Base-by-base conservation (phyloP, 2,888 invertebrate genomes). In the Merodon equestris region DNA sequence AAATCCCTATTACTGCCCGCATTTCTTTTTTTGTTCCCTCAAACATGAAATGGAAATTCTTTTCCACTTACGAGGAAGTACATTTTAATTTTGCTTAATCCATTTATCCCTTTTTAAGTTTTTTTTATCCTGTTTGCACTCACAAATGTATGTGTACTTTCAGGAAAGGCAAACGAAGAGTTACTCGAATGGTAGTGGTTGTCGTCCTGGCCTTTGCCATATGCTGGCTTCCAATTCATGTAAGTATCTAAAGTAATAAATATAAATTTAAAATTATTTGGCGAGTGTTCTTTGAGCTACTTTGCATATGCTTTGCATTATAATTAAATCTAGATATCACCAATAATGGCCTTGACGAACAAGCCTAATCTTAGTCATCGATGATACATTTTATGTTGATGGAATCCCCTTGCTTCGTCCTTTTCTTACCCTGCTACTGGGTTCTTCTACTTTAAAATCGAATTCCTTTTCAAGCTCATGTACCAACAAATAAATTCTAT, bases 151-250 rank as follows among this genome's bases (percentile, higher is more conserved):
- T 15, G 1, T 48, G 42, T 66, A 19, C 9, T 74, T 93, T 93
- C 84, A 92, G 94, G 77, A 91, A 95, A 82, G 95, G 96, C 79
- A 95, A 96, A 89, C 93, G 94, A 89, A 92, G 96, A 82, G 97
- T 97, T 38, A 98, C 97, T 5, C 91, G 96, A 82, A 94, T 98
- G 93, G 97, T 98, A 15, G 93, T 97, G 74, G 94, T 96, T 60
- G 96, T 97, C 60, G 96, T 97, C 1, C 93, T 96, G 58, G 96
- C 96, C 53, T 98, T 98, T 88, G 97, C 97, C 15, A 91, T 96
- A 45, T 97, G 97, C 90, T 97, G 97, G 97, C 93, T 95, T 85
- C 98, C 98, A 19, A 95, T 98, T 86, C 97, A 97, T 91, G 94
- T 97, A 84, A 91, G 88, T 87, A 84, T 53, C 12, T 1, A 13